Conservation (phyloP, 2,888 invertebrate genomes). For the Drosophila incognita region DNA sequence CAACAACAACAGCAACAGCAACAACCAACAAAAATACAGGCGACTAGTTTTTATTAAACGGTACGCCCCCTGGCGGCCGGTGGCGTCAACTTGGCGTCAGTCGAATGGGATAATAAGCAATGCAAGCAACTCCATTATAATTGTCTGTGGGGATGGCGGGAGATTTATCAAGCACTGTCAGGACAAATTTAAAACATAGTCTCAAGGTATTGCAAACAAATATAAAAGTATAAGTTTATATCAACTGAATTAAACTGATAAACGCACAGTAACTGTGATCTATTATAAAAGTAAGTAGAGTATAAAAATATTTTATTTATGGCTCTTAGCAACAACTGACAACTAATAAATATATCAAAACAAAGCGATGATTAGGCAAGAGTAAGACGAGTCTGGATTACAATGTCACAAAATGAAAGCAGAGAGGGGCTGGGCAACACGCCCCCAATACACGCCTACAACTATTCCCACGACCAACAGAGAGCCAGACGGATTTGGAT, state of each 20-base stretch:
- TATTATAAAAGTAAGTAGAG: no score
- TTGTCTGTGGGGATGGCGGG: not conserved
- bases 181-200: slow-evolving; percentile 29
- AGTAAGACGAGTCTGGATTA: slow-evolving; percentile 1
- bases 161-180: slow-evolving; percentile 31
- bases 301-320: not conserved
- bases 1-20: slow-evolving; percentile 11
- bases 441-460: slow-evolving; percentile 35
- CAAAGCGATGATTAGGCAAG: slow-evolving; percentile 7
- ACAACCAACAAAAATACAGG: slow-evolving; percentile 34
- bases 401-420: slow-evolving; percentile 24
- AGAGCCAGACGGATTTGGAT: slow-evolving; percentile 39
- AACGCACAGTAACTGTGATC: not conserved
- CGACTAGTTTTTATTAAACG: slow-evolving; percentile 72
- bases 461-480: slow-evolving; percentile 6
- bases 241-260: not conserved
- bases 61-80: slow-evolving; percentile 61
- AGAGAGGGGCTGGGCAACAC: slow-evolving; percentile 38
- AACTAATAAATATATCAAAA: not conserved
- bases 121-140: slow-evolving; percentile 15
- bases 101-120: slow-evolving; percentile 66
- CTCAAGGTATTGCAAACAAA: not conserved
- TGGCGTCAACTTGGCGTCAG: slow-evolving; percentile 75
- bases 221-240: not conserved
- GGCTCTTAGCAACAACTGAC: not conserved